Percentiles rank a stretch among this genome's conserved stretches.
These are phyloP conservation scores for Miichthys miiuy DNA, from an alignment of 2,797 vertebrate genomes.

Conservation along the genomic window DNA sequence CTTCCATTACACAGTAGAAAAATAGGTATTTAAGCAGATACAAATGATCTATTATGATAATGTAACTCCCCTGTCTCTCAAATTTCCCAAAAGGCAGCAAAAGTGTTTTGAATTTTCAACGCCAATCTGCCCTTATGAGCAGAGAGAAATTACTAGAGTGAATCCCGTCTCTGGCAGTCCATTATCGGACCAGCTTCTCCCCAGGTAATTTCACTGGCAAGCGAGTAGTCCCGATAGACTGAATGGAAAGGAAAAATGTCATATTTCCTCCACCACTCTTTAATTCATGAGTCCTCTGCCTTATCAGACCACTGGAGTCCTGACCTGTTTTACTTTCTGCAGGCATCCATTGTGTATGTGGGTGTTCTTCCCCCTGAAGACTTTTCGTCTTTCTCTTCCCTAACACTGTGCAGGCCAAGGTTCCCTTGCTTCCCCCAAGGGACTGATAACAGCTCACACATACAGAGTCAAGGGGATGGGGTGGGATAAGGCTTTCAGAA, in stretches of 20 bases:
- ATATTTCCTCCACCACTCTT: slow-evolving; percentile 82
- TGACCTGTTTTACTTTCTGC: slow-evolving; percentile 86
- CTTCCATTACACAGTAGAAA: slow-evolving; percentile 62
- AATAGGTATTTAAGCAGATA: slow-evolving; percentile 71
- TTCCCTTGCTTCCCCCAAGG: slow-evolving; percentile 63
- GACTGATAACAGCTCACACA: slow-evolving; percentile 81
- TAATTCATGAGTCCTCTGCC: slow-evolving; percentile 85
- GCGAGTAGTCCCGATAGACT: slow-evolving; percentile 80
- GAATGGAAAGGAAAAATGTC: slow-evolving; percentile 84
- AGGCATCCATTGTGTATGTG: slow-evolving; percentile 78
- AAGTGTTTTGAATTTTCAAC: slow-evolving; percentile 74
- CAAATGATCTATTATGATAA: slow-evolving; percentile 79
- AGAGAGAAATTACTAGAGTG: slow-evolving; percentile 76
- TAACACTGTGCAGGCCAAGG: slow-evolving; percentile 63
- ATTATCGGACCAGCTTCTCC: slow-evolving; percentile 80
- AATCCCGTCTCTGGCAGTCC: slow-evolving; percentile 75
- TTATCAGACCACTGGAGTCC: slow-evolving; percentile 84
- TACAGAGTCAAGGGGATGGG: slow-evolving; percentile 72
- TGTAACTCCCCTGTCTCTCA: slow-evolving; percentile 65
- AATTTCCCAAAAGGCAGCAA: slow-evolving; percentile 69
- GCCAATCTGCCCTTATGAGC: slow-evolving; percentile 71
- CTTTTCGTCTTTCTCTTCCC: slow-evolving; percentile 61
- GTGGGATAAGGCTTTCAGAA: slow-evolving; percentile 75
- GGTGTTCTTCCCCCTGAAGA: slow-evolving; percentile 76
- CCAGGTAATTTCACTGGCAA: slow-evolving; percentile 81